Percentiles rank a stretch among this genome's conserved stretches.
Conservation (phyloP, 2,113 vertebrate species). For the Psilopsiagon aymara region DNA sequence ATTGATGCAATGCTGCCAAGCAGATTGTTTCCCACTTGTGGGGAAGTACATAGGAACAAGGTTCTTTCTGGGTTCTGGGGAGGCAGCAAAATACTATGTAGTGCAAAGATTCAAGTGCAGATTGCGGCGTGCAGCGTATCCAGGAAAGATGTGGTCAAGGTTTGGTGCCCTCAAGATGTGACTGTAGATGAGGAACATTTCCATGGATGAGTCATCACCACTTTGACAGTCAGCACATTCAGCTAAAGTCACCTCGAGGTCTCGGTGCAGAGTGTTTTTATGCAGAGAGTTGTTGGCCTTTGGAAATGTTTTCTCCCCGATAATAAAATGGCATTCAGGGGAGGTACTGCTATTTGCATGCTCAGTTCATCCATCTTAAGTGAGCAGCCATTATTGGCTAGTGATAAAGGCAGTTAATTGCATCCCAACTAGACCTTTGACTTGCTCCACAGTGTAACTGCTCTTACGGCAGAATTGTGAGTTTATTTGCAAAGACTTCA, state of each 20-base stretch:
- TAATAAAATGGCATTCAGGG: not conserved
- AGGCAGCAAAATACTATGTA: not conserved
- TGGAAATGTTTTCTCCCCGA: accelerated
- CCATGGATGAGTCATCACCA: not conserved
- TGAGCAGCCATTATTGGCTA: not conserved
- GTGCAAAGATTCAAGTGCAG: not conserved
- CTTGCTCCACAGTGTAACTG: not conserved
- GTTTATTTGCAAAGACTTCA: not conserved
- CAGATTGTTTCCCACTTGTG: not conserved
- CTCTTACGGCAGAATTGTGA: not conserved
- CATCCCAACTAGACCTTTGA: not conserved
- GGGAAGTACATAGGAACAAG: not conserved
- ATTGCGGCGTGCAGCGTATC: accelerated
- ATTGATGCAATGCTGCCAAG: not conserved
- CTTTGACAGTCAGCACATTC: not conserved
- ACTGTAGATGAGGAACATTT: not conserved
- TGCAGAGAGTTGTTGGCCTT: not conserved
- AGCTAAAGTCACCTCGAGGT: not conserved
- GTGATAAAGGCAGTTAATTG: not conserved
- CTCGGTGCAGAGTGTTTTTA: not conserved
- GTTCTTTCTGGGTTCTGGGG: not conserved
- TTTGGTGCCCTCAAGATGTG: not conserved
- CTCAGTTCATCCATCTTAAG: not conserved
- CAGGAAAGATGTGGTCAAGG: not conserved
- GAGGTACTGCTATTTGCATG: not conserved